Evolutionary conservation across 2,797 vertebrate species (phyloP), one percentile per base, ranked within the genome.

Genomic region (Rhynchotus rufescens): DNA sequence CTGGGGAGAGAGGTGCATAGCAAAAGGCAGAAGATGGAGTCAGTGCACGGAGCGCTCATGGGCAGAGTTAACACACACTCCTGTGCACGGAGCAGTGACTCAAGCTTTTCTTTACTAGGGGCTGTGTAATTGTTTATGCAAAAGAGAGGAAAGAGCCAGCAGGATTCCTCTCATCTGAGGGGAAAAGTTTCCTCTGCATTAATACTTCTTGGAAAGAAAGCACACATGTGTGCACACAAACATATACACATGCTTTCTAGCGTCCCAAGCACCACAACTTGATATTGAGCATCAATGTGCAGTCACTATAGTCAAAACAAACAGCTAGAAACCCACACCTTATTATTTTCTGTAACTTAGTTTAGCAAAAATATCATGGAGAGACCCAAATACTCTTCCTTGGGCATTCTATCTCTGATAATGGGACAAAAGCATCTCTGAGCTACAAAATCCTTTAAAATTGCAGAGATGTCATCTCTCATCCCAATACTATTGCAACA

Each of bases 21-120:
- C 34, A 84, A 67, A 83, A 32, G 76, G 57, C 26, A 72, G 65
- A 67, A 78, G 62, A 57, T 36, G 1, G 0, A 10, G 3, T 54
- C 26, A 2, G 12, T 34, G 1, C 4, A 16, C 3, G 5, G 19
- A 40, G 16, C 13, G 20, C 7, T 30, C 32, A 47, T 1, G 2
- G 22, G 40, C 6, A 9, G 40, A 12, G 40, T 40, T 40, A 51
- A 19, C 16, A 44, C 57, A 42, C 15, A 15, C 25, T 74, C 42
- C 51, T 79, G 13, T 1, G 1, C 47, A 65, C 25, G 45, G 44
- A 71, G 9, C 67, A 81, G 34, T 3, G 34, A 80, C 44, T 57
- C 8, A 3, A 38, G 42, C 12, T 9, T 47, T 84, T 28, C 49
- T 68, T 34, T 67, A 71, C 52, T 9, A 40, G 59, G 47, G 45